Conservation (phyloP, 2,797 vertebrate genomes). For the Phoeniculus purpureus region DNA sequence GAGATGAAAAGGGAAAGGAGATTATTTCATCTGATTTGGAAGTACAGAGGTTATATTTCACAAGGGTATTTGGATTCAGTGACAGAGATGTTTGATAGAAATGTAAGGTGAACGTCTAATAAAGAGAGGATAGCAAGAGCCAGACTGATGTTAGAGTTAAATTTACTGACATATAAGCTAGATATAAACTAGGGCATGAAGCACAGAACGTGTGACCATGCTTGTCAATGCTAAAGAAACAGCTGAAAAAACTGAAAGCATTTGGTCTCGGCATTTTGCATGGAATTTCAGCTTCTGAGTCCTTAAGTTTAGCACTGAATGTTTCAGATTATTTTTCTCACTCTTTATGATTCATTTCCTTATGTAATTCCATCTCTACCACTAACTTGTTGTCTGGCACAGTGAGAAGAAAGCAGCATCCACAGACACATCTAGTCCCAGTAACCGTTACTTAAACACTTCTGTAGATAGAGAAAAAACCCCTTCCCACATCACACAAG, state of each 20-base stretch:
- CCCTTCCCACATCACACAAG: not conserved
- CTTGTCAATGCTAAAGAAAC: constrained; percentile 28
- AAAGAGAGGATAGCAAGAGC: constrained; percentile 5
- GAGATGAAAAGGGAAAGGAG: constrained; percentile 44
- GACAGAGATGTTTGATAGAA: not conserved
- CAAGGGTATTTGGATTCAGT: constrained; percentile 20
- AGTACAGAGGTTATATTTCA: constrained; percentile 38
- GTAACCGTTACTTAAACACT: not conserved
- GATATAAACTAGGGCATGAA: constrained; percentile 36
- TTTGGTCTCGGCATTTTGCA: not conserved
- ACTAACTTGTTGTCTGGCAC: constrained; percentile 10
- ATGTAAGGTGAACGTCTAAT: constrained; percentile 28
- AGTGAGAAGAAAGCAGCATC: not conserved
- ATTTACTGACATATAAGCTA: constrained; percentile 14
- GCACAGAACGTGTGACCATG: constrained; percentile 9
- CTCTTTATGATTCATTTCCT: constrained; percentile 46
- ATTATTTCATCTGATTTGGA: constrained; percentile 19
- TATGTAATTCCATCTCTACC: constrained; percentile 29
- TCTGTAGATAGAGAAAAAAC: not conserved
- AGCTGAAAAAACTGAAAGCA: not conserved
- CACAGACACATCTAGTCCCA: not conserved
- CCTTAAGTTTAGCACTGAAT: constrained; percentile 42
- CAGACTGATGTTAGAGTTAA: constrained; percentile 15
- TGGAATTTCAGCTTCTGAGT: not conserved
- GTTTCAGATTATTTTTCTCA: constrained; percentile 31